Evolutionary conservation across 2,797 vertebrate genomes (phyloP), one percentile per base, ranked within the genome.

Genomic region (Neosalanx taihuensis): DNA sequence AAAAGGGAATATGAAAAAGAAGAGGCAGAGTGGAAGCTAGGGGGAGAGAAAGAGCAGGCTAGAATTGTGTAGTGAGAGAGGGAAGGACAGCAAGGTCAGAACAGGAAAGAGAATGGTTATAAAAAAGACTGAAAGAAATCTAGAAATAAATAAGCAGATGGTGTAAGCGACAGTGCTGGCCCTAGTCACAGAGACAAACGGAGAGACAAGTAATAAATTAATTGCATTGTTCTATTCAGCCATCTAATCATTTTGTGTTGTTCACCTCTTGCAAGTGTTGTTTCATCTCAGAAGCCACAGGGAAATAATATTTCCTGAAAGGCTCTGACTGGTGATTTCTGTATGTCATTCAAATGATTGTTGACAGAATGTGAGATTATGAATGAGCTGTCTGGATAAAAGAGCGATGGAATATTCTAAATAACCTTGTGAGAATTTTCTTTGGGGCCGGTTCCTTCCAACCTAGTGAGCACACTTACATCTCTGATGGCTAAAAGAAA

Each of bases 301-400:
- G 74, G 77, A 75, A 77, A 64, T 73, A 85, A 85, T 86, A 76
- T 87, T 91, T 90, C 82, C 75, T 86, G 75, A 86, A 6, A 75
- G 78, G 84, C 85, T 86, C 75, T 79, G 77, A 88, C 82, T 88
- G 75, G 81, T 88, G 90, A 86, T 91, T 86, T 86, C 86, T 89
- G 76, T 90, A 81, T 89, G 41, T 51, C 23, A 58, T n/a, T 26
- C 12, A 30, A 63, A 53, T 75, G 20, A 37, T 51, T 33, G 6
- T 35, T 18, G 10, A n/a, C 20, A 7, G 72, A 61, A 51, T 70
- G 29, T 66, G 37, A 66, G 64, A 10, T 23, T 31, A 5, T 49
- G 63, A 60, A 20, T 67, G 63, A 70, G 85, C 75, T 64, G 75
- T 81, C 84, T 89, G 87, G 83, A 90, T 88, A 89, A 61, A 89